These are phyloP conservation scores for Drosophila putrida DNA, from an alignment of 2,888 invertebrate genomes.

Conservation along the genomic window DNA sequence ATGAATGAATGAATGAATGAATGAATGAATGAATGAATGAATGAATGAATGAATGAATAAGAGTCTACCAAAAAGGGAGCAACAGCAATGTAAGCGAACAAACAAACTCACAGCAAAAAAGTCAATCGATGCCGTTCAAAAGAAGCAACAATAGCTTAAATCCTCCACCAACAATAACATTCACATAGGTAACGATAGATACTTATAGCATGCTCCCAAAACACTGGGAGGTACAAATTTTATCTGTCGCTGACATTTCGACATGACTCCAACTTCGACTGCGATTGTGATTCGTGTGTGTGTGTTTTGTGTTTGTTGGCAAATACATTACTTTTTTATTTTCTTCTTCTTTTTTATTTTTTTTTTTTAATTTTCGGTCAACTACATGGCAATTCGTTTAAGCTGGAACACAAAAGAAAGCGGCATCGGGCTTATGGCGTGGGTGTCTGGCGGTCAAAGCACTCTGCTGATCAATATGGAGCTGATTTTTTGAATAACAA, in stretches of 20 bases:
- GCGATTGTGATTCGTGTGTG: conserved; percentile 40
- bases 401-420: conserved; percentile 70
- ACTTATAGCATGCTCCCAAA: conserved; percentile 69
- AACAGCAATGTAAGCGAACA: conserved; percentile 50
- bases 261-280: conserved; percentile 63
- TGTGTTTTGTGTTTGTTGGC: conserved; percentile 47
- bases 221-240: conserved; percentile 68
- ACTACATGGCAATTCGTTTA: conserved; percentile 50
- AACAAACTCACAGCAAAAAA: conserved; percentile 63
- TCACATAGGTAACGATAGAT: conserved; percentile 37
- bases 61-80: conserved; percentile 65
- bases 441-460: conserved; percentile 76
- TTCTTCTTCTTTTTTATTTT: conserved; percentile 27
- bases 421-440: conserved; percentile 45
- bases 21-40: conserved; percentile 56
- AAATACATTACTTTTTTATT: conserved; percentile 41
- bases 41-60: conserved; percentile 60
- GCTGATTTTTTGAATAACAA: conserved; percentile 29
- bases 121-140: conserved; percentile 69
- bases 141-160: conserved; percentile 53
- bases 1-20: too few species aligned
- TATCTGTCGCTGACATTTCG: conserved; percentile 73
- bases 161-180: conserved; percentile 42
- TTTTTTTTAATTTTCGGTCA: conserved; percentile 38
- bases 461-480: conserved; percentile 47